Evolutionary conservation across 2,888 invertebrate genomes (phyloP).

Genomic region (Tenthredo notha): DNA sequence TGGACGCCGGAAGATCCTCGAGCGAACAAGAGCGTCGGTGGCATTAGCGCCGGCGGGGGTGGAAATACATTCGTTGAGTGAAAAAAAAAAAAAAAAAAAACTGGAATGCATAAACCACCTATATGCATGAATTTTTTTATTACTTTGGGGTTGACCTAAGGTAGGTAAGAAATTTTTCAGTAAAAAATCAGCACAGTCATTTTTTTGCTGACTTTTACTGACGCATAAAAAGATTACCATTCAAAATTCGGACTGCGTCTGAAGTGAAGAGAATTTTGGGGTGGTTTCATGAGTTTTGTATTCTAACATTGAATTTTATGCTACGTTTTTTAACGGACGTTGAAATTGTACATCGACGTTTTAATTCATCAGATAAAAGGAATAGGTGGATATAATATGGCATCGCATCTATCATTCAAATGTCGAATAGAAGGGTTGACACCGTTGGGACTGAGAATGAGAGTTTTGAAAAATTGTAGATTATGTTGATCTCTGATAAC

Average conservation of each 20-base stretch:
- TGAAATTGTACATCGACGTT: background rate
- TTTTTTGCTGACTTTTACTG: background rate
- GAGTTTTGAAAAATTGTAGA: background rate
- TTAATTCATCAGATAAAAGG: background rate
- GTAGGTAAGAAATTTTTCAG: background rate
- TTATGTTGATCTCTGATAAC: background rate
- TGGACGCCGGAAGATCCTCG: slow-evolving; percentile 96
- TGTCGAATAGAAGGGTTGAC: background rate
- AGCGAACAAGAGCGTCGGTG: slow-evolving; percentile 75
- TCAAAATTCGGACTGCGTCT: background rate
- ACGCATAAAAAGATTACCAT: background rate
- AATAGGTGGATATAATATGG: no score
- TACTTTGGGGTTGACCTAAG: background rate
- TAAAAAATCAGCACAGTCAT: background rate
- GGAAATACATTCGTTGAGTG: slow-evolving; percentile 71
- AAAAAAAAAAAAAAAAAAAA: no score
- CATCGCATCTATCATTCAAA: no score
- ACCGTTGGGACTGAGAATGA: background rate
- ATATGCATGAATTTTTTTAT: background rate
- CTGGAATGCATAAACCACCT: background rate
- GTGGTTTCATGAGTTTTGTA: background rate
- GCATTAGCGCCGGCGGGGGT: background rate
- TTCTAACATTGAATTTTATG: background rate
- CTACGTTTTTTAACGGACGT: background rate
- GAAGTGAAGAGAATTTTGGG: background rate